A percentile compares a stretch with the other conserved stretches of the same genome.
phyloP scores from a whole-genome alignment of 2,113 vertebrate species.

The Euleptes europaea region DNA sequence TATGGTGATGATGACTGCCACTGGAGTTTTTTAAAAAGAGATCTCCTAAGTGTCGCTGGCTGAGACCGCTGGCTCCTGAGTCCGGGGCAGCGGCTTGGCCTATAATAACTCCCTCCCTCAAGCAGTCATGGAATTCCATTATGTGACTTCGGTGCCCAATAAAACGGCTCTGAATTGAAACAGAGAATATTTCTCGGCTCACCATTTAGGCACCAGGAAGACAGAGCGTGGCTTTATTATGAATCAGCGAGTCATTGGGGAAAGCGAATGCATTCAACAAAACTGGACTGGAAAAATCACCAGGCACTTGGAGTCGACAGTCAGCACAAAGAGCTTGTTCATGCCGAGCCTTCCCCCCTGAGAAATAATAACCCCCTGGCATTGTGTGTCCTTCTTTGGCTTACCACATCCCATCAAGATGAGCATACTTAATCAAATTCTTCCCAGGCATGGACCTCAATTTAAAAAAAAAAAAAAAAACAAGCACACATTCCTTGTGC shows the following conservation, averaged over 20 bases:
- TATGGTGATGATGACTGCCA: neutral
- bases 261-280: neutral
- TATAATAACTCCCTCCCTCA: neutral
- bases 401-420: neutral
- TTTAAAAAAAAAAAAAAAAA: neutral
- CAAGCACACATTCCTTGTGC: neutral
- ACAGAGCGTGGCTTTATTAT: constrained; percentile 12
- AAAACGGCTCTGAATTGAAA: constrained; percentile 18
- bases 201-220: neutral
- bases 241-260: constrained; percentile 19
- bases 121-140: neutral
- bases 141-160: constrained; percentile 12
- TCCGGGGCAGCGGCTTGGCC: neutral
- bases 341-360: neutral
- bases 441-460: neutral
- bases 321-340: neutral
- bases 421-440: neutral
- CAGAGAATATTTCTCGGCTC: neutral
- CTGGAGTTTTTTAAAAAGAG: neutral
- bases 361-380: neutral
- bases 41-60: neutral
- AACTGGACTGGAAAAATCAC: neutral
- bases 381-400: neutral
- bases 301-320: neutral
- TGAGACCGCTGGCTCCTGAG: constrained; percentile 21